Conservation (phyloP, 2,113 vertebrate species). For the Accipiter virgatus region DNA sequence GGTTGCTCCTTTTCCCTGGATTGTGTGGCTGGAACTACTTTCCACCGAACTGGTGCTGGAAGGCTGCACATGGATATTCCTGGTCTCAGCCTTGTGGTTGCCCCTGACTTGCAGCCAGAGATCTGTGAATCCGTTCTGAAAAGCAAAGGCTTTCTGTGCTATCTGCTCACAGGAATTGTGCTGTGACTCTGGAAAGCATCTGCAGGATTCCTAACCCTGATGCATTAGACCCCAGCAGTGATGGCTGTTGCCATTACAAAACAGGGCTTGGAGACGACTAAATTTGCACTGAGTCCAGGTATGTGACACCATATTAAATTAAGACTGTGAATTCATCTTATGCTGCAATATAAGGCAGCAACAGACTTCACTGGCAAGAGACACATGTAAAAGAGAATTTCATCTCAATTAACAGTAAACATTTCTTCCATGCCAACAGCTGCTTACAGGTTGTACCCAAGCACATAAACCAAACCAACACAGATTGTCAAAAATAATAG, state of each 20-base stretch:
- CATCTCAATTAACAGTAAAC: neutral
- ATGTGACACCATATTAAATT: slow-evolving; percentile 39
- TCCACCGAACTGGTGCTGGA: neutral
- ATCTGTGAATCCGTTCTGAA: neutral
- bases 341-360: slow-evolving; percentile 48
- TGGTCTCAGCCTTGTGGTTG: neutral
- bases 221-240: neutral
- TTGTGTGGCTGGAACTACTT: neutral
- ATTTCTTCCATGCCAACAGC: neutral
- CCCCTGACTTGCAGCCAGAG: neutral
- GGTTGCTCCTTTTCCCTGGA: neutral
- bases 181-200: neutral
- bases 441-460: neutral
- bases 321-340: neutral
- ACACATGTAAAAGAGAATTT: neutral
- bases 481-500: neutral
- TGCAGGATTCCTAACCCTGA: neutral
- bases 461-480: neutral
- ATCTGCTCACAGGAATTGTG: neutral
- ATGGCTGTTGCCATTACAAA: neutral
- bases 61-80: neutral
- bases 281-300: neutral
- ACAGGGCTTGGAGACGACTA: neutral
- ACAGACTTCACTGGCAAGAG: neutral
- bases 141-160: neutral